phyloP scores from a whole-genome alignment of 1,140 invertebrate genomes.

The Melipona quadrifasciata region DNA sequence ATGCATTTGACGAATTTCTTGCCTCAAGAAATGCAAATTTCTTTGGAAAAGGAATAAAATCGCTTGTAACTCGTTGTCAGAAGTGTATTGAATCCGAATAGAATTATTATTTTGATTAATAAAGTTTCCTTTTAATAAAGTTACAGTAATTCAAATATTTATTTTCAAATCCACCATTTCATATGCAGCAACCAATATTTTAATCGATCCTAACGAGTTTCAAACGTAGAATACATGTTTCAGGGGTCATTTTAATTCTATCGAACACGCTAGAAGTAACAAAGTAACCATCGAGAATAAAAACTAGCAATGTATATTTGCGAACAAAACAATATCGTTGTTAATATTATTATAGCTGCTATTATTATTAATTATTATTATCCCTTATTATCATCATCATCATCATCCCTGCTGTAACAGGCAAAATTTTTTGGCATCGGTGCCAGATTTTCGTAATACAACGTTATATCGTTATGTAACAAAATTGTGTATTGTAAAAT shows the following conservation, averaged over 20 bases:
- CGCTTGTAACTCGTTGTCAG: no score
- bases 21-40: no score
- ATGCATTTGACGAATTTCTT: no score
- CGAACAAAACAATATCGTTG: not conserved
- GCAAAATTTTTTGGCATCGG: not conserved
- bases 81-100: no score
- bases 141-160: no score
- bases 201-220: not conserved
- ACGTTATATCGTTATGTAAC: not conserved
- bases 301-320: not conserved
- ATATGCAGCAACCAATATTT: no score
- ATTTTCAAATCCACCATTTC: no score
- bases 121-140: no score
- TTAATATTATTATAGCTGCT: not conserved
- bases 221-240: conserved; percentile 1
- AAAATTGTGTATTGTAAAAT: not conserved
- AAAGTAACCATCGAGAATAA: not conserved
- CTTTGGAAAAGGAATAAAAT: no score
- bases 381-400: not conserved
- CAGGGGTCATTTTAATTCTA: not conserved
- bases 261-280: not conserved
- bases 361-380: not conserved
- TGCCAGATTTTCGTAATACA: not conserved
- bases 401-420: not conserved
- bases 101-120: no score